A percentile compares a stretch with the other conserved stretches of the same genome.
Conservation (phyloP, 2,888 invertebrate genomes). For the Phymatocera aterrima region DNA sequence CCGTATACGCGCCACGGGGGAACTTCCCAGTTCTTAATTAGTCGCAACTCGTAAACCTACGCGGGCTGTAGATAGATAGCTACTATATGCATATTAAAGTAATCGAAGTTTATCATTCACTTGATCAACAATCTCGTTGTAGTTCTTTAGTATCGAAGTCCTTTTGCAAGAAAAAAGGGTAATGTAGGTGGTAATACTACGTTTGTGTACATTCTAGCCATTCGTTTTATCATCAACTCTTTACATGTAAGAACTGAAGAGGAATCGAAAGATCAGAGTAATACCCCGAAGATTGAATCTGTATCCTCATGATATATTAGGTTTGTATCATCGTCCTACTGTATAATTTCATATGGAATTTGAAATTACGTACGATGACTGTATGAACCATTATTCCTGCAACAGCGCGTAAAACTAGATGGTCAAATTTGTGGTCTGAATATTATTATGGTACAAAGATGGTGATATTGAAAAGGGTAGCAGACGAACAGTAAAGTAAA, state of each 20-base stretch:
- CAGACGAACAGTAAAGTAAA: neutral
- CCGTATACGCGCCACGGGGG: neutral
- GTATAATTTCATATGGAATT: too few species aligned
- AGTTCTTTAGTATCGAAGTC: too few species aligned
- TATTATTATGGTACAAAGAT: neutral
- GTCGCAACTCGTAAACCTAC: constrained; percentile 4
- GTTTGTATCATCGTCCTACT: too few species aligned
- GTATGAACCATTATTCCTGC: neutral
- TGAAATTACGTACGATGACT: too few species aligned
- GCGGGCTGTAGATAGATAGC: neutral
- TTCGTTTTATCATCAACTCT: too few species aligned
- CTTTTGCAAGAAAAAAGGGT: too few species aligned
- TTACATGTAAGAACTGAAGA: too few species aligned
- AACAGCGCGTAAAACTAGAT: neutral
- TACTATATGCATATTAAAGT: neutral
- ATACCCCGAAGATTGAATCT: too few species aligned
- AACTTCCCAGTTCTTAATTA: constrained; percentile 24
- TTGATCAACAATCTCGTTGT: neutral
- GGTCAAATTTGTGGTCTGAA: neutral
- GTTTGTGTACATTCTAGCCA: too few species aligned
- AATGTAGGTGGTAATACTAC: too few species aligned
- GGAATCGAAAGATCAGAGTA: too few species aligned
- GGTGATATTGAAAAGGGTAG: neutral
- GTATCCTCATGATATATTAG: too few species aligned
- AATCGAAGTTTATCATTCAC: constrained; percentile 24